Percentiles rank a stretch among this genome's conserved stretches.
Evolutionary conservation across 2,797 vertebrate genomes (phyloP).

Genomic region (Rhinophrynus dorsalis): DNA sequence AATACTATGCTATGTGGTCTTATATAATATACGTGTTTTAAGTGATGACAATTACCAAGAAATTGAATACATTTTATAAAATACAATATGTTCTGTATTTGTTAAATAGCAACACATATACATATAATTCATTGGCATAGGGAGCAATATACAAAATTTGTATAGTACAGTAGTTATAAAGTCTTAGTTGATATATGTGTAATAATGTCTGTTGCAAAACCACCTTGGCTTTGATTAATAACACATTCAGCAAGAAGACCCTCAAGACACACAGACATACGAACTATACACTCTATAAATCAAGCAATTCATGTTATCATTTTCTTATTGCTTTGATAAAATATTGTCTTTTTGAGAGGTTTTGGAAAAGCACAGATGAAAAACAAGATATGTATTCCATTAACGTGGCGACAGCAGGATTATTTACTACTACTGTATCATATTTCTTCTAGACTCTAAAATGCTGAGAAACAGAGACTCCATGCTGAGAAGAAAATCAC

Average conservation of each 20-base stretch:
- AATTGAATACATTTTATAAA: no score
- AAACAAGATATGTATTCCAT: constrained; percentile 58
- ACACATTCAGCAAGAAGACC: constrained; percentile 46
- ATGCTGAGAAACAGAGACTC: constrained; percentile 37
- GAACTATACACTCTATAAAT: constrained; percentile 49
- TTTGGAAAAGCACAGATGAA: constrained; percentile 47
- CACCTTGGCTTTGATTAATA: constrained; percentile 54
- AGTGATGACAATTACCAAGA: no score
- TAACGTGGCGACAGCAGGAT: constrained; percentile 51
- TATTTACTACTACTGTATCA: constrained; percentile 54
- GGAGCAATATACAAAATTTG: background rate
- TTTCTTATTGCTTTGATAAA: constrained; percentile 60
- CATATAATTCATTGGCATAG: no score
- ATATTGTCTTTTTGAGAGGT: constrained; percentile 53
- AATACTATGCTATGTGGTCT: no score
- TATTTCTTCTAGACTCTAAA: constrained; percentile 48
- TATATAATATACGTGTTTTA: no score
- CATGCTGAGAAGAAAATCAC: constrained; percentile 25
- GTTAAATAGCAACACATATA: no score
- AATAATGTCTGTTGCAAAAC: constrained; percentile 24
- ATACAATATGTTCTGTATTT: no score
- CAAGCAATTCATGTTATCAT: constrained; percentile 59
- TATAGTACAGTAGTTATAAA: constrained; percentile 22
- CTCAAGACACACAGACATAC: constrained; percentile 18
- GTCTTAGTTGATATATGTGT: constrained; percentile 31